Conservation (phyloP, 2,113 vertebrate species). For the Antigone vipio region DNA sequence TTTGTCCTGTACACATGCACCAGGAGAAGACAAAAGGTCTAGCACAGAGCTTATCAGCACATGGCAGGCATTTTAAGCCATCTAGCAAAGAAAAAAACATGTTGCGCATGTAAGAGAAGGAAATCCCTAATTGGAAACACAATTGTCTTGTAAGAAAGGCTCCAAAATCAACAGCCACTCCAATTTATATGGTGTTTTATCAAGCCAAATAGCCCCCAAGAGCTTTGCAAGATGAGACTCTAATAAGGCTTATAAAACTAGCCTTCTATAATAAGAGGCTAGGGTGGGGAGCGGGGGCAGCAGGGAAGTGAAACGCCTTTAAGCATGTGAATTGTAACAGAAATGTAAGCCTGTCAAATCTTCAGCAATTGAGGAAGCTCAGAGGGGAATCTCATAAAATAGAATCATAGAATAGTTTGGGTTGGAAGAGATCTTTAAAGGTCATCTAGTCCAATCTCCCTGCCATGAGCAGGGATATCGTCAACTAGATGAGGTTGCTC, state of each 20-base stretch:
- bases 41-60: slow-evolving; percentile 41
- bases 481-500: too few species aligned
- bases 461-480: too few species aligned
- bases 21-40: slow-evolving; percentile 12
- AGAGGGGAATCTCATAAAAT: not conserved
- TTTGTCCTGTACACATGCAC: not conserved
- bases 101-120: not conserved
- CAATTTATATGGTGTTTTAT: slow-evolving; percentile 49
- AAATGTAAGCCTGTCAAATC: not conserved
- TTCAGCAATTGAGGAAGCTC: not conserved
- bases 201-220: slow-evolving; percentile 39
- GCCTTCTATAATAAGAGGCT: not conserved
- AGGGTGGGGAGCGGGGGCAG: not conserved
- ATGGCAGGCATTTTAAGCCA: slow-evolving; percentile 38
- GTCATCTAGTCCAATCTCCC: too few species aligned
- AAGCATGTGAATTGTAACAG: not conserved
- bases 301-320: not conserved
- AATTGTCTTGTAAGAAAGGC: not conserved
- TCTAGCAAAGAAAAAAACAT: not conserved
- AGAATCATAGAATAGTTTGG: too few species aligned
- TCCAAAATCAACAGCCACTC: slow-evolving; percentile 57
- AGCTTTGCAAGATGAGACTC: slow-evolving; percentile 15
- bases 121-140: slow-evolving; percentile 52
- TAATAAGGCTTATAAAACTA: slow-evolving; percentile 36
- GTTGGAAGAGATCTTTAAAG: too few species aligned